A percentile compares a stretch with the other conserved stretches of the same genome.
These are phyloP conservation scores for Phragmatobia fuliginosa DNA, from an alignment of 2,888 invertebrate species.

Conservation along the genomic window DNA sequence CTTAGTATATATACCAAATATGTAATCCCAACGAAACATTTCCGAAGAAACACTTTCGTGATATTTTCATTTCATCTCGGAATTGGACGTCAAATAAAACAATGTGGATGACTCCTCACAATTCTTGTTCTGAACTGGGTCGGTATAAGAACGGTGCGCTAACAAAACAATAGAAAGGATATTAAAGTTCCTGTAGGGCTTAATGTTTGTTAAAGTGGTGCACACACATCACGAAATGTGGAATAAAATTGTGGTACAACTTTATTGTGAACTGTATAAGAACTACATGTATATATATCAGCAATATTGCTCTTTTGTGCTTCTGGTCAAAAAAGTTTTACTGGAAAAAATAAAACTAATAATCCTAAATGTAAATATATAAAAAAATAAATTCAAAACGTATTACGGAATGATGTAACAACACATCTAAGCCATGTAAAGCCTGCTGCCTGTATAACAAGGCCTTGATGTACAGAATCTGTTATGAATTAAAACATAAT, in stretches of 20 bases:
- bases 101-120: conserved; percentile 25
- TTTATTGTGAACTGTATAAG: not conserved
- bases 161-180: conserved; percentile 35
- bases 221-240: conserved; percentile 34
- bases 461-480: not conserved
- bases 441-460: too few species aligned
- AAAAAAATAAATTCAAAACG: not conserved
- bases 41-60: conserved; percentile 9
- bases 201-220: conserved; percentile 32
- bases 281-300: not conserved
- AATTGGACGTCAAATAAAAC: conserved; percentile 24
- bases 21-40: not conserved
- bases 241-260: not conserved
- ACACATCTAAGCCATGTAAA: not conserved
- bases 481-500: not conserved
- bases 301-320: not conserved
- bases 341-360: too few species aligned
- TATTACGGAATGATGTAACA: not conserved
- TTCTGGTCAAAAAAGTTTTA: not conserved
- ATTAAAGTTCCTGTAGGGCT: conserved; percentile 35
- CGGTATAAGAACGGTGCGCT: conserved; percentile 21
- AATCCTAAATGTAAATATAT: too few species aligned
- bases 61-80: conserved; percentile 14
- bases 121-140: conserved; percentile 33
- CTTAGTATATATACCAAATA: not conserved